These are phyloP conservation scores for Butastur rufipennis DNA, from an alignment of 2,113 vertebrate genomes.

Conservation along the genomic window DNA sequence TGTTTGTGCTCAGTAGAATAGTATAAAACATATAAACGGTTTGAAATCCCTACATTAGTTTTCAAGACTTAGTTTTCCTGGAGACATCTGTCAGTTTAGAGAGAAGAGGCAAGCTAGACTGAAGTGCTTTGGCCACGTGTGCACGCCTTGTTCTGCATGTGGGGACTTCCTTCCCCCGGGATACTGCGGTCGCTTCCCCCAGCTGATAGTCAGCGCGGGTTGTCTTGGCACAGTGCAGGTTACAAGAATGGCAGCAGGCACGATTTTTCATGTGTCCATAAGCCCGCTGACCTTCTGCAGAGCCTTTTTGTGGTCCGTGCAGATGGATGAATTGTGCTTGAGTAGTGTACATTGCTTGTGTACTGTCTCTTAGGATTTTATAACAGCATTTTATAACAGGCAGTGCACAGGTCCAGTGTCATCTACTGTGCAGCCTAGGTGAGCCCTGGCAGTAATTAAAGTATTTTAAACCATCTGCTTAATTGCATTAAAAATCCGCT, in stretches of 20 bases:
- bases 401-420: not conserved
- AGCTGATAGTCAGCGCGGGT: not conserved
- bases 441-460: not conserved
- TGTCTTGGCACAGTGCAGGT: not conserved
- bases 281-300: not conserved
- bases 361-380: not conserved
- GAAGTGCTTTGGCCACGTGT: not conserved
- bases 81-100: not conserved
- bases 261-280: fast-evolving
- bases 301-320: not conserved
- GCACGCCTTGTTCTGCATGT: not conserved
- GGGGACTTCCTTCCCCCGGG: not conserved
- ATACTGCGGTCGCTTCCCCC: not conserved
- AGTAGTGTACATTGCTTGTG: not conserved
- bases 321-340: not conserved
- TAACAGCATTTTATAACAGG: not conserved
- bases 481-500: not conserved
- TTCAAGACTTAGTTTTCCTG: not conserved
- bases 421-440: not conserved
- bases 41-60: not conserved
- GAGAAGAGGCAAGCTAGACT: not conserved
- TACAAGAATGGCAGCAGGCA: not conserved
- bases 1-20: not conserved
- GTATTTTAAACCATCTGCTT: slow-evolving; percentile 12
- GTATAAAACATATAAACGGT: not conserved